phyloP scores from a whole-genome alignment of 2,888 invertebrate genomes.

The Arrhopalites spinosus region DNA sequence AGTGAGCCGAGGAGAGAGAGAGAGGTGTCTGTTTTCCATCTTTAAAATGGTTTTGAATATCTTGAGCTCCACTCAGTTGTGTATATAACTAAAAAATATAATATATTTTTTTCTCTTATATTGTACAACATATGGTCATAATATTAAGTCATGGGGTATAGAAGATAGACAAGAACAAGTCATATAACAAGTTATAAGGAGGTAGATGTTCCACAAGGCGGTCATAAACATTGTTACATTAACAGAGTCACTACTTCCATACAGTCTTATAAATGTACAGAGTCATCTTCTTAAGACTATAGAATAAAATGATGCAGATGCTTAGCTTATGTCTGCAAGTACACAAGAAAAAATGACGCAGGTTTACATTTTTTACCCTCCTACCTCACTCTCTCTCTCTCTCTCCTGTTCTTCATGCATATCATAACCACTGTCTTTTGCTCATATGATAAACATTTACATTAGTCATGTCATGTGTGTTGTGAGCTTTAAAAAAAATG shows the following conservation, averaged over 20 bases:
- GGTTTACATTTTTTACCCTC: constrained; percentile 4
- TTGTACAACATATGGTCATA: not conserved
- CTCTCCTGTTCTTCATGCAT: not conserved
- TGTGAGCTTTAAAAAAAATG: too few species aligned
- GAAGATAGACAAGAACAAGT: not conserved
- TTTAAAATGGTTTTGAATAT: constrained; percentile 42
- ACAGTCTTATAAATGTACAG: not conserved
- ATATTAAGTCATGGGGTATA: not conserved
- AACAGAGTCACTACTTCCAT: constrained; percentile 11
- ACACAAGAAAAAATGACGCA: constrained; percentile 18
- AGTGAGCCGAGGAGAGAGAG: constrained; percentile 12
- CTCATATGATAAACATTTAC: constrained; percentile 48
- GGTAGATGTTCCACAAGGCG: constrained; percentile 19
- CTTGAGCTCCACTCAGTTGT: not conserved
- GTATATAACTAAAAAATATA: not conserved
- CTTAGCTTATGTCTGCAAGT: not conserved
- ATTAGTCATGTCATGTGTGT: constrained; percentile 45
- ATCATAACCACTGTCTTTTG: constrained; percentile 14
- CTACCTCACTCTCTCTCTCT: not conserved
- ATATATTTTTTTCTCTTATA: not conserved
- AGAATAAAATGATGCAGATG: constrained; percentile 28
- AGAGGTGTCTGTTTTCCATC: constrained; percentile 50
- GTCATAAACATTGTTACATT: constrained; percentile 38
- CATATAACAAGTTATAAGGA: not conserved
- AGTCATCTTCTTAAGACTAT: not conserved